phyloP scores from a whole-genome alignment of 1,140 invertebrate genomes.

The Zophobas atratus region DNA sequence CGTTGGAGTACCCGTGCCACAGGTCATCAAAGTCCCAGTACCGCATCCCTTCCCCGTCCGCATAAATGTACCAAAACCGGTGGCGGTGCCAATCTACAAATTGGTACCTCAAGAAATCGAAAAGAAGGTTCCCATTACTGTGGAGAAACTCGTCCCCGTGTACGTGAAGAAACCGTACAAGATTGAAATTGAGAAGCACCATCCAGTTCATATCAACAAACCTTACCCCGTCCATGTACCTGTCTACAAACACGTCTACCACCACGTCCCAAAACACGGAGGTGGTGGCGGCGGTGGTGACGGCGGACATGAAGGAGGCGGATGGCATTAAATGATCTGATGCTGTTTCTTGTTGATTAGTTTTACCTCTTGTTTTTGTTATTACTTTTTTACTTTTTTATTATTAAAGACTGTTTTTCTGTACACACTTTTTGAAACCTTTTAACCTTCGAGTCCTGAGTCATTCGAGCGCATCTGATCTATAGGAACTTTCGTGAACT shows the following conservation, averaged over 20 bases:
- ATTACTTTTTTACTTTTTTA: slow-evolving; percentile 48
- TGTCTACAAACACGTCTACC: slow-evolving; percentile 86
- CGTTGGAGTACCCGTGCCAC: slow-evolving; percentile 80
- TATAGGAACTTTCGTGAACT: slow-evolving; percentile 49
- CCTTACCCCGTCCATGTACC: slow-evolving; percentile 86
- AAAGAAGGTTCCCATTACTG: slow-evolving; percentile 81
- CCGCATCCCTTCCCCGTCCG: slow-evolving; percentile 83
- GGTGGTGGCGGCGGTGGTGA: slow-evolving; percentile 50
- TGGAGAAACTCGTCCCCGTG: slow-evolving; percentile 84
- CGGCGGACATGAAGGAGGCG: slow-evolving; percentile 51
- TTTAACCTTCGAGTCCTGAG: slow-evolving; percentile 6
- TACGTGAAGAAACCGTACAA: slow-evolving; percentile 84
- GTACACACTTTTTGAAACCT: neutral
- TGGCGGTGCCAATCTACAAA: slow-evolving; percentile 82
- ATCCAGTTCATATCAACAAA: slow-evolving; percentile 80
- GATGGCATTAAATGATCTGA: slow-evolving; percentile 55
- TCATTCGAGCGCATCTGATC: neutral
- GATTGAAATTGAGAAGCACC: slow-evolving; percentile 84
- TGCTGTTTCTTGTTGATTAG: slow-evolving; percentile 30
- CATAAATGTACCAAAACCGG: slow-evolving; percentile 80
- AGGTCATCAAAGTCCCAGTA: slow-evolving; percentile 82
- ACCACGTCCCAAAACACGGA: slow-evolving; percentile 58
- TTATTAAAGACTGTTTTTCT: slow-evolving; percentile 43
- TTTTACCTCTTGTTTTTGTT: slow-evolving; percentile 49
- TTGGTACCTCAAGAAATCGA: slow-evolving; percentile 77